Evolutionary conservation across 2,113 vertebrate genomes (phyloP), one percentile per base, ranked within the genome.

Genomic region (Pholis gunnellus): DNA sequence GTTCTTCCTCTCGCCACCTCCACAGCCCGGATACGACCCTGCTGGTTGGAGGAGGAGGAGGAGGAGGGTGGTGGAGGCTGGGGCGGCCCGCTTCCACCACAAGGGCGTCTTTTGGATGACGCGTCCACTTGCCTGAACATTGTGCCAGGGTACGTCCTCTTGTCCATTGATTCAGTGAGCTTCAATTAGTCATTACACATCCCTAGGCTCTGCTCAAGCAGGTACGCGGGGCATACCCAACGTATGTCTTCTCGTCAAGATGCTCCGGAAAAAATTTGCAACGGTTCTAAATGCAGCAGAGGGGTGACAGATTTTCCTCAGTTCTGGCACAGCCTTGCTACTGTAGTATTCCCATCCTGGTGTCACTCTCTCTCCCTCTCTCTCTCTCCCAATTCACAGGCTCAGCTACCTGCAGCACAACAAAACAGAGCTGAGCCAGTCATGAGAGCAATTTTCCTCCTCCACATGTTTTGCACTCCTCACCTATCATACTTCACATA

Each of bases 1-100:
- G 97, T 95, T 76, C 97, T 93, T 25, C 98, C 97, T 63, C 98
- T 94, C 0, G 97, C 98, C 36, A 99, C 97, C 89, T 99, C 97
- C 87, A 99, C 97, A 0, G 92, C 96, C 57, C 97, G 94, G 78
- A 97, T 87, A 11, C 96, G 95, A 1, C 91, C 87, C 66, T 90
- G 91, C 75, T 88, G 91, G 46, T 7, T 7, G 10, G 79, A 79
- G 70, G 88, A 82, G 42, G 85, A 34, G 34, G 48, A 50, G 48
- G 48, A 50, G 48, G 48, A 46, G 9, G 67, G 13, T 4, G 57
- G 72, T 0, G 75, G 56, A 42, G 86, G 80, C 34, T 86, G 89
- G 6, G 85, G 42, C 64, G 88, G 34, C 18, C 88, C 90, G 9
- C 86, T 72, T 40, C 90, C 93, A 52, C 83, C 89, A 31, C 78